Percentiles rank a stretch among this genome's conserved stretches.
phyloP scores from a whole-genome alignment of 2,113 vertebrate genomes.

The Strix uralensis region DNA sequence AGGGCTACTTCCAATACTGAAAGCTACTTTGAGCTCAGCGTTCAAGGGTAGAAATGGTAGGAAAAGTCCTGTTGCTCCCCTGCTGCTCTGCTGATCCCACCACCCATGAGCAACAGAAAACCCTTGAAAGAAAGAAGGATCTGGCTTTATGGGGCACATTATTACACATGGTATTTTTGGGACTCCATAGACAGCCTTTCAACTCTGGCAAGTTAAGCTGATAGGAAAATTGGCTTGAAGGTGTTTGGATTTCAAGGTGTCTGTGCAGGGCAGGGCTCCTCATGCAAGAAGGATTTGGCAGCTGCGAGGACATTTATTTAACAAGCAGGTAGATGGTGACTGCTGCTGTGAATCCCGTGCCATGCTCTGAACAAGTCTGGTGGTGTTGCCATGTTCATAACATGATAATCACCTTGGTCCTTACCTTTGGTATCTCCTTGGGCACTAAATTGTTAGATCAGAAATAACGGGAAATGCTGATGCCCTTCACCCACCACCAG shows the following conservation, averaged over 20 bases:
- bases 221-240: background rate
- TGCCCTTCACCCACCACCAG: background rate
- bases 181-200: background rate
- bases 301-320: background rate
- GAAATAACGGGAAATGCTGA: background rate
- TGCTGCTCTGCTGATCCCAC: background rate
- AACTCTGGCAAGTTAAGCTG: background rate
- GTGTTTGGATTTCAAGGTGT: background rate
- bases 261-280: background rate
- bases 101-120: rapidly evolving
- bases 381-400: background rate
- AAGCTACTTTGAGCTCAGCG: background rate
- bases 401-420: background rate
- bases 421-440: background rate
- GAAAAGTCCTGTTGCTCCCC: background rate
- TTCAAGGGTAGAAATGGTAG: background rate
- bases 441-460: background rate
- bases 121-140: background rate
- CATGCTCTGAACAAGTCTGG: background rate
- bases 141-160: background rate
- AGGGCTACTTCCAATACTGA: background rate
- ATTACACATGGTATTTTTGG: background rate
- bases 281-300: background rate
- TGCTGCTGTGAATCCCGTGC: background rate
- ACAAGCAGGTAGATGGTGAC: background rate